Evolutionary conservation across 2,113 vertebrate genomes (phyloP), one percentile per base, ranked within the genome.

Genomic region (Notothenia rossii): DNA sequence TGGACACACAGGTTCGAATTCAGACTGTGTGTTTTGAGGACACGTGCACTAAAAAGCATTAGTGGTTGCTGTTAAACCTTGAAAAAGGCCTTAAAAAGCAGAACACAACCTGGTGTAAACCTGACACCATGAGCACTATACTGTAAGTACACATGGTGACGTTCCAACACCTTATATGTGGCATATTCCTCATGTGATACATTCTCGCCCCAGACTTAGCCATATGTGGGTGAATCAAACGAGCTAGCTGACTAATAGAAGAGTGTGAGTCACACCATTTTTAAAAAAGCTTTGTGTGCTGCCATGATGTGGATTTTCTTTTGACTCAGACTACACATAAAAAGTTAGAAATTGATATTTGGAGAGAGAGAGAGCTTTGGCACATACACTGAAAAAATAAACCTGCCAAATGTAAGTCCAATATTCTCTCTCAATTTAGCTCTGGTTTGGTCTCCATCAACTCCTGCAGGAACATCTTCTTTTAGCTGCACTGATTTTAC

Each of bases 191-290:
- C 86, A 86, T 84, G 79, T 86, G 88, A 82, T 36, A 74, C 79
- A 79, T 66, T 83, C 80, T 77, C 61, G 40, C 74, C 54, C 49
- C 65, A 55, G 83, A 72, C 43, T 33, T 83, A 77, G 84, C 88
- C 91, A 91, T 82, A 91, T 91, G 80, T 64, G 56, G 59, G 72
- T 89, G 92, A 94, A 91, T 93, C 89, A 90, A 92, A 87, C 54
- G 46, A 79, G 84, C 64, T 51, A 84, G 68, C 49, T 88, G 88
- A 90, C 88, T 94, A 93, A 92, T 77, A 86, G 77, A 50, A 66
- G 46, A n/a, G 51, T 25, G 50, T 93, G 92, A 95, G 84, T 94
- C 93, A 93, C 55, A 63, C 12, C 71, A 61, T 81, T 85, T 77
- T 64, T 61, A 79, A 59, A 60, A 75, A 60, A 36, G n/a, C 55